Conservation (phyloP, 2,113 vertebrate species). For the Lontra canadensis region DNA sequence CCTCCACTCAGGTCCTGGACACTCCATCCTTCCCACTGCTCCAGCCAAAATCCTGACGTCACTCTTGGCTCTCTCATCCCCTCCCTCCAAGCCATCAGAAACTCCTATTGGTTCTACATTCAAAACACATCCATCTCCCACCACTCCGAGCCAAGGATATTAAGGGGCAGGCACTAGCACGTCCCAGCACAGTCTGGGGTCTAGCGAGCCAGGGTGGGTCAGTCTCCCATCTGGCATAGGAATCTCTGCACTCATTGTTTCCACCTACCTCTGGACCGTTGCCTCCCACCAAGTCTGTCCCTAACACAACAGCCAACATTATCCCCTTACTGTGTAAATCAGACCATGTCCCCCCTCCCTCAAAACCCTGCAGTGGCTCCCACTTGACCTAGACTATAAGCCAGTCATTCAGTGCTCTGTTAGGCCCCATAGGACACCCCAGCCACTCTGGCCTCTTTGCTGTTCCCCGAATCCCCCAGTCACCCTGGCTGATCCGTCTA, state of each 20-base stretch:
- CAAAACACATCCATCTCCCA: neutral
- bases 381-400: neutral
- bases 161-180: neutral
- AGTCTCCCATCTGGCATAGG: neutral
- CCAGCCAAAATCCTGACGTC: neutral
- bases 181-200: neutral
- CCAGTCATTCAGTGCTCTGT: neutral
- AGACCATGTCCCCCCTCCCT: neutral
- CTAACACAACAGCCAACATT: neutral
- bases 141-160: neutral
- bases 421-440: neutral
- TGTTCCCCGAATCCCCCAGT: neutral
- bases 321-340: neutral
- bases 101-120: neutral
- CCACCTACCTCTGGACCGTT: neutral
- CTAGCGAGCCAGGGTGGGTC: neutral
- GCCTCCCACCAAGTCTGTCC: neutral
- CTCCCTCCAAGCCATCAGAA: neutral
- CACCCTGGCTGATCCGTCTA: neutral
- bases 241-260: neutral
- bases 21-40: neutral
- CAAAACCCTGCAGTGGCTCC: neutral
- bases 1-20: neutral
- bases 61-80: neutral
- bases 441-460: neutral